These are phyloP conservation scores for Gallinago nigripennis DNA, from an alignment of 2,797 vertebrate genomes.

Conservation along the genomic window DNA sequence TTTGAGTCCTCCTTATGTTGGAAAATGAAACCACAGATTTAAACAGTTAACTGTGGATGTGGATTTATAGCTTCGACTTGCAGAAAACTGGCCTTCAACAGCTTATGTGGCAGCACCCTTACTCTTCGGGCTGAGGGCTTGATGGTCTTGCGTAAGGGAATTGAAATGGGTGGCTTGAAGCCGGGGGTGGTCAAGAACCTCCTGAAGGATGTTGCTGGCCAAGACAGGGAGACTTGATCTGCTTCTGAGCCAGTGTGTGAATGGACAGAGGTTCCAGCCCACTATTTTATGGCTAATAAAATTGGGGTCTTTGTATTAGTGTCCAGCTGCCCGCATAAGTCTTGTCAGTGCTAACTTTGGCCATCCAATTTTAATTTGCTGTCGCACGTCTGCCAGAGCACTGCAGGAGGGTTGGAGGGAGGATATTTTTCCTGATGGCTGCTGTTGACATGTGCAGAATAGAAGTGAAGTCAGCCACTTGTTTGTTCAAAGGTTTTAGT, in stretches of 20 bases:
- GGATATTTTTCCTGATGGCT: constrained; percentile 33
- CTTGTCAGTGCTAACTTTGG: neutral
- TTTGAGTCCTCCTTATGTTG: neutral
- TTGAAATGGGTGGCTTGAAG: neutral
- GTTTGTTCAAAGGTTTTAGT: neutral
- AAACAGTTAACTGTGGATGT: neutral
- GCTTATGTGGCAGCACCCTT: neutral
- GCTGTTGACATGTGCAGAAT: constrained; percentile 57
- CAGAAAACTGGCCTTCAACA: neutral
- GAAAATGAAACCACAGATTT: neutral
- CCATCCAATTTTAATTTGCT: constrained; percentile 8
- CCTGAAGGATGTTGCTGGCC: neutral
- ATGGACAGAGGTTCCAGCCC: neutral
- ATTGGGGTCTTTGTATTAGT: neutral
- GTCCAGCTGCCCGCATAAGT: neutral
- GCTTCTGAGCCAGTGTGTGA: neutral
- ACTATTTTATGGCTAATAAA: neutral
- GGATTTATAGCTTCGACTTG: neutral
- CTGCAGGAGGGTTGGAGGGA: constrained; percentile 23
- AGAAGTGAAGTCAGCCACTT: constrained; percentile 36
- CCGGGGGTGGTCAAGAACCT: neutral
- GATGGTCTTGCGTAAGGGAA: rapidly evolving
- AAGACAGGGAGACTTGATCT: neutral
- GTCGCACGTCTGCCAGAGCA: neutral
- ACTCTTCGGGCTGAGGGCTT: neutral